A percentile compares a stretch with the other conserved stretches of the same genome.
These are phyloP conservation scores for Coenonympha arcania DNA, from an alignment of 2,888 invertebrate species.

Conservation along the genomic window DNA sequence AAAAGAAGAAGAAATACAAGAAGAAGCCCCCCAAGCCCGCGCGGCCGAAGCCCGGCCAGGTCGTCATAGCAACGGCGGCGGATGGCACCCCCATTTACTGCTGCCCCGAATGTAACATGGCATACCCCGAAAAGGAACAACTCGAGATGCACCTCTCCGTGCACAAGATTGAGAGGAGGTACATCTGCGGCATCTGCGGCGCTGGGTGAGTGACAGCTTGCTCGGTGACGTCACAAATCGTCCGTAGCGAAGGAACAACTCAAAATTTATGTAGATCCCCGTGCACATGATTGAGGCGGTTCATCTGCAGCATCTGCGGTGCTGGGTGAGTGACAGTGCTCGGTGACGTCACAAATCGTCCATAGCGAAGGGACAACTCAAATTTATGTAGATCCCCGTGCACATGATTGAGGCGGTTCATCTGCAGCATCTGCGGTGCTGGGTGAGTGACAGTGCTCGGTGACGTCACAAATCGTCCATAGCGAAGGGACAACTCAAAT, in stretches of 20 bases:
- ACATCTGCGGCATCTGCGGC: constrained; percentile 84
- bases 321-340: too few species aligned
- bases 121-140: constrained; percentile 84
- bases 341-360: too few species aligned
- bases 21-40: constrained; percentile 85
- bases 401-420: constrained; percentile 86
- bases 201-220: constrained; percentile 71
- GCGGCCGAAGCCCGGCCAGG: constrained; percentile 85
- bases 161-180: constrained; percentile 85
- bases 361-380: constrained; percentile 85
- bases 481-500: constrained; percentile 85
- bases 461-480: too few species aligned
- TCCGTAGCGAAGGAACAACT: constrained; percentile 75
- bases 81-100: constrained; percentile 84
- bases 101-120: constrained; percentile 87
- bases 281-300: constrained; percentile 86
- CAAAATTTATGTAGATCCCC: constrained; percentile 79
- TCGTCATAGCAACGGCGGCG: constrained; percentile 81
- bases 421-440: constrained; percentile 84
- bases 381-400: constrained; percentile 78
- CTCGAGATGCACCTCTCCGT: constrained; percentile 83
- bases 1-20: constrained; percentile 86
- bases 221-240: background rate
- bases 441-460: too few species aligned
- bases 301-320: constrained; percentile 84